Base-by-base conservation (phyloP, 2,113 vertebrate genomes). In the Sigmodon hispidus region DNA sequence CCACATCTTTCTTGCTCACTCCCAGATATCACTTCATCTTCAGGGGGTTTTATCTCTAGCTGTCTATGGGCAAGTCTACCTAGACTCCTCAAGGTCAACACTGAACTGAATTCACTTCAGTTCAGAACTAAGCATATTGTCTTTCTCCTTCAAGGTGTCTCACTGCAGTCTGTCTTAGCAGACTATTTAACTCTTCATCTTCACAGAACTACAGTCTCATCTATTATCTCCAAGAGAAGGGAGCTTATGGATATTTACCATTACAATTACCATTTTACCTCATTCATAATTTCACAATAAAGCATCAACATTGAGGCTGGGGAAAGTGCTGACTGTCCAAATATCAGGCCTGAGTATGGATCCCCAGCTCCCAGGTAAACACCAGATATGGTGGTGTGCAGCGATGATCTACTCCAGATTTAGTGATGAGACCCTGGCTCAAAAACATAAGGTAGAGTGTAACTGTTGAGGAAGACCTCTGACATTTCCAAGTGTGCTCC, bases 211-310 rank as follows among this genome's bases (percentile, higher is more conserved):
- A 55, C 36, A 40, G 9, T 59, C 55, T 59, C 19, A 22, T 22
- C 77, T 7, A 1, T 57, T 59, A 57, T 43, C n/a, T 36, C 59
- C 12, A 57, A 93, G 79, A 90, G 40, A 88, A 75, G 52, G 26
- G 70, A 55, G 70, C 13, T 59, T 40, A 70, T 5, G 13, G 75
- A 76, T 16, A 83, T 40, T 86, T 91, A 40, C 31, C 40, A 24
- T 48, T 21, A 43, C 34, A 72, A 36, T 87, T 67, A n/a, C 84
- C 81, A 57, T 76, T 89, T 90, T 52, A 52, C 3, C 4, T 59
- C 59, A 94, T 93, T 84, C 34, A 29, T 76, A 90, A 94, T 65
- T 73, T 72, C n/a, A 87, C 40, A 63, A 85, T 79, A 88, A 90
- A 83, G 57, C 16, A 55, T 87, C 83, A 50, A 12, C 40, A 59